These are phyloP conservation scores for Recurvirostra avosetta DNA, from an alignment of 2,113 vertebrate genomes.

Conservation along the genomic window DNA sequence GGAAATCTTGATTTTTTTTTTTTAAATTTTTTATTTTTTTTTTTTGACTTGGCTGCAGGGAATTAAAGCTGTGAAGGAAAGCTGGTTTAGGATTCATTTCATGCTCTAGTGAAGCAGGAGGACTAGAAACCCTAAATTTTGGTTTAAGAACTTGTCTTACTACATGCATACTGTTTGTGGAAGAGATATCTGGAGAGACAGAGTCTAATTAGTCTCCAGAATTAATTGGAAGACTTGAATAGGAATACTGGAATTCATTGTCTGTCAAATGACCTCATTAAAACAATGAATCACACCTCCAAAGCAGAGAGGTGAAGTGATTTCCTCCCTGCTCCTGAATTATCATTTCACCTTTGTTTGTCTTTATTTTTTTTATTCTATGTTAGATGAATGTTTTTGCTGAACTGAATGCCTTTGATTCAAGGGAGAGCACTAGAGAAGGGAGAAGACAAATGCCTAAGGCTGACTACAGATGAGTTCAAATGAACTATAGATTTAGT, in stretches of 20 bases:
- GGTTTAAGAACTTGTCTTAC: background rate
- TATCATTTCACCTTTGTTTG: conserved; percentile 13
- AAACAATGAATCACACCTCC: background rate
- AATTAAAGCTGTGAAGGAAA: background rate
- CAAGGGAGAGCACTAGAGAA: background rate
- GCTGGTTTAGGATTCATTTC: background rate
- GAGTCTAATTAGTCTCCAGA: conserved; percentile 12
- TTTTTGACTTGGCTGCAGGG: background rate
- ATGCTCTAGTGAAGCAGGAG: background rate
- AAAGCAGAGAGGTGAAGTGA: background rate
- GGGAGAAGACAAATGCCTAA: background rate
- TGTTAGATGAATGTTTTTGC: background rate
- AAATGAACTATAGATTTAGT: background rate
- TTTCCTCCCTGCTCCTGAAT: background rate
- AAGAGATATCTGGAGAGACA: background rate
- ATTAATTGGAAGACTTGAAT: conserved; percentile 30
- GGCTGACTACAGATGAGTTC: background rate
- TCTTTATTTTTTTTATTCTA: background rate
- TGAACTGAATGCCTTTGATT: background rate
- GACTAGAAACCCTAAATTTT: background rate
- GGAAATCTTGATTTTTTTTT: background rate
- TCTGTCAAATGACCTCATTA: conserved; percentile 36
- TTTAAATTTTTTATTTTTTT: background rate
- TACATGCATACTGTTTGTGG: background rate
- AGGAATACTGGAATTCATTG: conserved; percentile 12